Evolutionary conservation across 2,888 invertebrate genomes (phyloP).

Genomic region (Rhingia campestris): DNA sequence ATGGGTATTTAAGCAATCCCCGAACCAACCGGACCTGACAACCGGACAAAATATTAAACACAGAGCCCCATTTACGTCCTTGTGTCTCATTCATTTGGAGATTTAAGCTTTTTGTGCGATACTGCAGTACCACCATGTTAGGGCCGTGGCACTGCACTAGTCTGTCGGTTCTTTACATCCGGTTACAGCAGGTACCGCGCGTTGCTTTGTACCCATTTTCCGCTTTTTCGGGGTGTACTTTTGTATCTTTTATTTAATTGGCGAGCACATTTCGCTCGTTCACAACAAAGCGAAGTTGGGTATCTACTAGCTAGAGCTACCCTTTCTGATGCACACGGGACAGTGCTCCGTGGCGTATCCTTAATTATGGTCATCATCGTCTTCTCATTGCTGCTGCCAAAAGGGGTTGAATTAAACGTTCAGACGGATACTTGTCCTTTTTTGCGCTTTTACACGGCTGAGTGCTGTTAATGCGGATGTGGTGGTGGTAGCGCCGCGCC

Average conservation of each 20-base stretch:
- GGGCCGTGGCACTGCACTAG: constrained; percentile 29
- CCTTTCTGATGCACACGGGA: constrained; percentile 36
- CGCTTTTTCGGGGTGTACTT: constrained; percentile 27
- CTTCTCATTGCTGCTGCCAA: constrained; percentile 54
- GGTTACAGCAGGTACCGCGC: constrained; percentile 35
- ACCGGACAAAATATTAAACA: constrained; percentile 41
- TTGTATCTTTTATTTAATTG: constrained; percentile 46
- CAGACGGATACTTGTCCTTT: constrained; percentile 47
- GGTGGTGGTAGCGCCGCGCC: background rate
- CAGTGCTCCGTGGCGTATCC: constrained; percentile 47
- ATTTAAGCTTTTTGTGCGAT: constrained; percentile 47
- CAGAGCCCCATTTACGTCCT: constrained; percentile 31
- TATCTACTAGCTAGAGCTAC: too few relatives aligned
- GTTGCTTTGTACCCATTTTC: constrained; percentile 42
- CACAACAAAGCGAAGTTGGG: constrained; percentile 35
- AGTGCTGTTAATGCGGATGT: constrained; percentile 46
- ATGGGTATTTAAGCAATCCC: constrained; percentile 26
- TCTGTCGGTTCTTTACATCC: constrained; percentile 53
- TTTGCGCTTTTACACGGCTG: constrained; percentile 34
- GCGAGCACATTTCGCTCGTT: constrained; percentile 55
- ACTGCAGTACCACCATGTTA: constrained; percentile 31
- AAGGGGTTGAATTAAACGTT: constrained; percentile 67
- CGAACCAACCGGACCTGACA: constrained; percentile 4
- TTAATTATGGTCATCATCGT: constrained; percentile 60
- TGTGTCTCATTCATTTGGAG: constrained; percentile 55